These are phyloP conservation scores for Drosophila novamexicana DNA, from an alignment of 1,140 invertebrate genomes.

Conservation along the genomic window DNA sequence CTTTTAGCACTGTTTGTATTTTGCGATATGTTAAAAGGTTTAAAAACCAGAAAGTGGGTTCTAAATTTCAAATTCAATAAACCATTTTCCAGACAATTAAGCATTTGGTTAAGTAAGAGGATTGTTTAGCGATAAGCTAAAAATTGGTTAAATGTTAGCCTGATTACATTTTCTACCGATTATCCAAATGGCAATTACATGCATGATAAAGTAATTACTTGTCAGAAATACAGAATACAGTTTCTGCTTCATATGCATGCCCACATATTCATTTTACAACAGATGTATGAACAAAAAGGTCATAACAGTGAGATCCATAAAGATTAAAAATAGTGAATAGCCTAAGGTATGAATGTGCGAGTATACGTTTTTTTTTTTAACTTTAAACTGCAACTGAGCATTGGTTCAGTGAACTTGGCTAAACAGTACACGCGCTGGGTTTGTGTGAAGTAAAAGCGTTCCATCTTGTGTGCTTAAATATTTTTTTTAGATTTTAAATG, in stretches of 20 bases:
- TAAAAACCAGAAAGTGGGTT: not conserved
- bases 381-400: slow-evolving; percentile 40
- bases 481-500: no score
- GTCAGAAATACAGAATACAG: not conserved
- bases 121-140: no score
- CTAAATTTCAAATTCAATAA: not conserved
- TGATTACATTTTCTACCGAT: no score
- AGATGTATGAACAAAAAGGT: slow-evolving; percentile 25
- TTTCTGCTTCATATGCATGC: slow-evolving; percentile 12
- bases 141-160: no score
- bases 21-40: not conserved
- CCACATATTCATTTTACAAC: not conserved
- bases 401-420: slow-evolving; percentile 60
- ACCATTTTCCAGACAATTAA: not conserved
- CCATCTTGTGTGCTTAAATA: no score
- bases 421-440: slow-evolving; percentile 2
- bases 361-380: slow-evolving; percentile 13
- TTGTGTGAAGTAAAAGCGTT: not conserved
- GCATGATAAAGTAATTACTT: no score
- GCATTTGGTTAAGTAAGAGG: no score
- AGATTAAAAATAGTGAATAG: slow-evolving; percentile 11
- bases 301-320: slow-evolving; percentile 23
- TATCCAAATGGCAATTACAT: no score
- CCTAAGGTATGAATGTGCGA: slow-evolving; percentile 11
- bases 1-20: no score